Evolutionary conservation across 2,113 vertebrate genomes (phyloP).

Genomic region (Anolis carolinensis): DNA sequence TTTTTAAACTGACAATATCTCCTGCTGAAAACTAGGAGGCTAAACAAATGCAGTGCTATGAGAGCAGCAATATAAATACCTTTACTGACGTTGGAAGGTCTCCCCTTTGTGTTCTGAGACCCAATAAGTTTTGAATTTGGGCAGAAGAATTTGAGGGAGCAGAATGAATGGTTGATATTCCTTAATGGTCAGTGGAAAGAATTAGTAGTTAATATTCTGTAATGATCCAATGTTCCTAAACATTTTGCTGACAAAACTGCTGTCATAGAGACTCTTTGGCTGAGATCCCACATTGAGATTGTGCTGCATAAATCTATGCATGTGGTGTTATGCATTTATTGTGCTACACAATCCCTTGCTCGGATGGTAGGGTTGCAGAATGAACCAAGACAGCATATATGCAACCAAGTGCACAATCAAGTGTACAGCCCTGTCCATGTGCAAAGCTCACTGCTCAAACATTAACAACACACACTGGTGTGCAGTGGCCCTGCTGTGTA

Average conservation of each 20-base stretch:
- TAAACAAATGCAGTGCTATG: not conserved
- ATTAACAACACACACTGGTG: too few species aligned
- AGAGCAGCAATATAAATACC: not conserved
- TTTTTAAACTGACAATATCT: conserved; percentile 26
- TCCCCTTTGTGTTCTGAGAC: not conserved
- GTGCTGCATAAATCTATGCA: too few species aligned
- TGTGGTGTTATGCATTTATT: too few species aligned
- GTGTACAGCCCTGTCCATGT: too few species aligned
- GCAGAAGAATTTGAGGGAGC: not conserved
- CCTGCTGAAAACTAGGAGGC: conserved; percentile 31
- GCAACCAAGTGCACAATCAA: too few species aligned
- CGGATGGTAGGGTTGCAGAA: too few species aligned
- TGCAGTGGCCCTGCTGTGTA: too few species aligned
- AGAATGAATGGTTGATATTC: not conserved
- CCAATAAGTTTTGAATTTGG: not conserved
- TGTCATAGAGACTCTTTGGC: not conserved
- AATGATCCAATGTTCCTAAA: not conserved
- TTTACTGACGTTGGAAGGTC: rapidly evolving
- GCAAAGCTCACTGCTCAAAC: too few species aligned
- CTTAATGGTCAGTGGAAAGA: not conserved
- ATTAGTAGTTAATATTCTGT: not conserved
- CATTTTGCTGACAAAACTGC: not conserved
- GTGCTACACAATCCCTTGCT: too few species aligned
- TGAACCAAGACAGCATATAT: too few species aligned
- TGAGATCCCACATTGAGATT: not conserved